A percentile compares a stretch with the other conserved stretches of the same genome.
Evolutionary conservation across 1,140 invertebrate genomes (phyloP).

Genomic region (Pseudomyrmex cubaensis): DNA sequence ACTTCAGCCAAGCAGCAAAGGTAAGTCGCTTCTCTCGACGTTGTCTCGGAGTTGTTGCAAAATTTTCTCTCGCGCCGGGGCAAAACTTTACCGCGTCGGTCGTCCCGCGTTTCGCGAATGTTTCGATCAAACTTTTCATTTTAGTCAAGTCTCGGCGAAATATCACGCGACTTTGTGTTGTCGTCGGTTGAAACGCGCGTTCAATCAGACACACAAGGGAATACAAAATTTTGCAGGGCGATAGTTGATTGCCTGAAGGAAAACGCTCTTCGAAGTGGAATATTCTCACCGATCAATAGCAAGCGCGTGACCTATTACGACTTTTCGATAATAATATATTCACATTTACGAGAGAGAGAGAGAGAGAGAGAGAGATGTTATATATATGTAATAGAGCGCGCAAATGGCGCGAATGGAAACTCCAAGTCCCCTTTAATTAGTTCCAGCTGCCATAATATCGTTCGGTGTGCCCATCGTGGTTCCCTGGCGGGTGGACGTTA

Average conservation of each 20-base stretch:
- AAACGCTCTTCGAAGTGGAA: constrained; percentile 13
- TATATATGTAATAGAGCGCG: neutral
- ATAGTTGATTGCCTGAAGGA: neutral
- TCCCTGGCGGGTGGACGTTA: constrained; percentile 86
- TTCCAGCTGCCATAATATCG: constrained; percentile 88
- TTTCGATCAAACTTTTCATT: neutral
- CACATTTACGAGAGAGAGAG: neutral
- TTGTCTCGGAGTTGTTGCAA: constrained; percentile 7
- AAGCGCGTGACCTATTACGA: neutral
- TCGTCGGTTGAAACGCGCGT: neutral
- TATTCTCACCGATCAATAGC: constrained; percentile 4
- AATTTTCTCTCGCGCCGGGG: neutral
- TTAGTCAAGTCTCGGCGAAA: neutral
- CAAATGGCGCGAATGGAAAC: constrained; percentile 14
- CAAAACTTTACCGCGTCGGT: constrained; percentile 12
- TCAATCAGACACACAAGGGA: neutral
- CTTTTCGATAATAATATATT: constrained; percentile 18
- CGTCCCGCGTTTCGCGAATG: neutral
- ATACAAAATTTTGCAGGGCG: neutral
- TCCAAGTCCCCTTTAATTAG: constrained; percentile 79
- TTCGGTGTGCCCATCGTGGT: constrained; percentile 86
- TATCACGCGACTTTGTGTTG: neutral
- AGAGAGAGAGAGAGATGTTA: neutral
- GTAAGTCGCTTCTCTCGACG: constrained; percentile 69
- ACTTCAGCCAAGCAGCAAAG: constrained; percentile 83